A percentile compares a stretch with the other conserved stretches of the same genome.
phyloP scores from a whole-genome alignment of 2,888 invertebrate genomes.

The Pollenia angustigena region DNA sequence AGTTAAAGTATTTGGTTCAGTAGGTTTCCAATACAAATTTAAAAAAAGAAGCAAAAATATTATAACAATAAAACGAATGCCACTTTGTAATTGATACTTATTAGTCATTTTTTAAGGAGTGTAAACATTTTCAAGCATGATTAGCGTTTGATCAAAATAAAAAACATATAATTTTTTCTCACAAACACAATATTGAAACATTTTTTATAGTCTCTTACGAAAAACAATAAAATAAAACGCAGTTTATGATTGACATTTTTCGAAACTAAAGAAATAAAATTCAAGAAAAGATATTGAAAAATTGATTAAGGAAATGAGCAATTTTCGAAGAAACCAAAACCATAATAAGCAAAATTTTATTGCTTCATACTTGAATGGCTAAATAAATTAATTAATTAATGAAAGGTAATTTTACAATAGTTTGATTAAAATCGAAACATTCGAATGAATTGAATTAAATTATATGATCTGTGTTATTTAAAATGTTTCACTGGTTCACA shows the following conservation, averaged over 20 bases:
- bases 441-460: conserved; percentile 37
- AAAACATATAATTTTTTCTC: neutral
- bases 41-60: neutral
- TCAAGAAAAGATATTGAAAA: conserved; percentile 15
- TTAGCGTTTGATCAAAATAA: conserved; percentile 32
- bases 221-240: conserved; percentile 11
- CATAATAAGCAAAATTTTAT: conserved; percentile 39
- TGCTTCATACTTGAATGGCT: conserved; percentile 59
- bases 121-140: conserved; percentile 58
- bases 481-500: neutral
- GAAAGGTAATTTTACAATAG: neutral
- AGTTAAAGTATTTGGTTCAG: conserved; percentile 31
- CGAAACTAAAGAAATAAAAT: conserved; percentile 27
- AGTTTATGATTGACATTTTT: neutral
- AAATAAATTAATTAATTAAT: conserved; percentile 39
- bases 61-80: neutral
- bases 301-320: conserved; percentile 60
- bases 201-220: conserved; percentile 4
- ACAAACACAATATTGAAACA: neutral
- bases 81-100: neutral
- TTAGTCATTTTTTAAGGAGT: conserved; percentile 43
- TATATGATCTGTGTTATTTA: conserved; percentile 4
- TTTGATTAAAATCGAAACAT: conserved; percentile 25
- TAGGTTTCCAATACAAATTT: conserved; percentile 20
- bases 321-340: conserved; percentile 50